A percentile compares a stretch with the other conserved stretches of the same genome.
These are phyloP conservation scores for Oreochromis grahami DNA, from an alignment of 2,797 vertebrate species.

Conservation along the genomic window DNA sequence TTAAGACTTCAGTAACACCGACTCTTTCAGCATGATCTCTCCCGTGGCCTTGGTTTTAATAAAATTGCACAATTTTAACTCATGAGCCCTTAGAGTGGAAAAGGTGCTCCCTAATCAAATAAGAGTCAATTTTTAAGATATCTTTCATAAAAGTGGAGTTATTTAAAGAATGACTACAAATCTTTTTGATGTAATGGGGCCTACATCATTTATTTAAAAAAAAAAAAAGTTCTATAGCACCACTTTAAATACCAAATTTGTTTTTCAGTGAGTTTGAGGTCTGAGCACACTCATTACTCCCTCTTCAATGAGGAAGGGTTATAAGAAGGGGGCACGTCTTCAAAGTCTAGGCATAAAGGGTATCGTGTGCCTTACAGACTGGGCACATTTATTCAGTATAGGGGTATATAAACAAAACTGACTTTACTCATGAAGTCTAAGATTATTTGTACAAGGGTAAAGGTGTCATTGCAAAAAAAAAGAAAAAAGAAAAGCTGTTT, in stretches of 20 bases:
- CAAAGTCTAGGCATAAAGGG: background rate
- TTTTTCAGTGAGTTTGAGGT: background rate
- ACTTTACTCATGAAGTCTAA: background rate
- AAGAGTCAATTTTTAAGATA: background rate
- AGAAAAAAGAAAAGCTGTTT: background rate
- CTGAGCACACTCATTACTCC: background rate
- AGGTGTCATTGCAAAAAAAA: background rate
- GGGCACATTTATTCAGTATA: background rate
- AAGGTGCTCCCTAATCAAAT: background rate
- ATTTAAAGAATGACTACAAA: background rate
- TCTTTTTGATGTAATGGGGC: background rate
- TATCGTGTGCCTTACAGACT: background rate
- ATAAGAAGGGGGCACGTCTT: background rate
- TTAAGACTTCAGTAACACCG: background rate
- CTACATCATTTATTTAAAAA: background rate
- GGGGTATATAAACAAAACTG: background rate
- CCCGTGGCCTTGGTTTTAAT: background rate
- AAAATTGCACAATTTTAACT: background rate
- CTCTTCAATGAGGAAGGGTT: background rate
- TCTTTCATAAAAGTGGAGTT: background rate
- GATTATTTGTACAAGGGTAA: background rate
- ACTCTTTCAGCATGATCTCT: background rate
- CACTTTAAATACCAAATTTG: background rate
- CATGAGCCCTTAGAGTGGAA: background rate
- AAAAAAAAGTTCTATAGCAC: background rate